These are phyloP conservation scores for Philopedon plagiatum DNA, from an alignment of 2,888 invertebrate species.

Conservation along the genomic window DNA sequence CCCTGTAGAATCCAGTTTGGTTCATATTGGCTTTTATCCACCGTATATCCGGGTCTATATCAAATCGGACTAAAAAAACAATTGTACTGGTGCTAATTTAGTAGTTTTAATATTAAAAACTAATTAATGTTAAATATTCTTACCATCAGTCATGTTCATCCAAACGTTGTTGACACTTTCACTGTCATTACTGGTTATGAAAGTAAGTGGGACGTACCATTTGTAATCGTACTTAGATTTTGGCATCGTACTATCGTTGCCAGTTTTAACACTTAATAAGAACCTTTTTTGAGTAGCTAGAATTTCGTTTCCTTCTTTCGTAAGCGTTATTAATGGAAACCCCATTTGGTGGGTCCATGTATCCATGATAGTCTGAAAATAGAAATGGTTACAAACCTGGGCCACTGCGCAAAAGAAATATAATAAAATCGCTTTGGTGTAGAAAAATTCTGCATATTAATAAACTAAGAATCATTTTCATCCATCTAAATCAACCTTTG, in stretches of 20 bases:
- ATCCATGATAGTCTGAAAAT: constrained; percentile 76
- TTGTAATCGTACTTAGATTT: constrained; percentile 74
- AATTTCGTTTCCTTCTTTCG: constrained; percentile 74
- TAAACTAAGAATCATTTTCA: no score
- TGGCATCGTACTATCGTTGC: constrained; percentile 62
- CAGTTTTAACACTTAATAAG: constrained; percentile 67
- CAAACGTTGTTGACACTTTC: constrained; percentile 75
- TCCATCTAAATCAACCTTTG: no score
- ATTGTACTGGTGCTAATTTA: no score
- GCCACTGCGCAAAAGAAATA: no score
- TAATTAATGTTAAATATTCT: no score
- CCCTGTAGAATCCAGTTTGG: constrained; percentile 87
- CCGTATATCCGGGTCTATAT: constrained; percentile 75
- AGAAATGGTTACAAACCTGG: no score
- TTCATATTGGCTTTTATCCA: constrained; percentile 91
- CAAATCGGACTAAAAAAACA: constrained; percentile 71
- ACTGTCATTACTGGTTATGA: constrained; percentile 77
- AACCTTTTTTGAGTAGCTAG: constrained; percentile 79
- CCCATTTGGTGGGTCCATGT: constrained; percentile 89
- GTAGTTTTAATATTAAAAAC: no score
- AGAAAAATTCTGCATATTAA: no score
- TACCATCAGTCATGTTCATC: constrained; percentile 88
- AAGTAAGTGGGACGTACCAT: constrained; percentile 87
- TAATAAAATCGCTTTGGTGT: no score
- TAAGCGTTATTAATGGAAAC: constrained; percentile 83